phyloP scores from a whole-genome alignment of 1,140 invertebrate species.

The Calephelis virginiensis region DNA sequence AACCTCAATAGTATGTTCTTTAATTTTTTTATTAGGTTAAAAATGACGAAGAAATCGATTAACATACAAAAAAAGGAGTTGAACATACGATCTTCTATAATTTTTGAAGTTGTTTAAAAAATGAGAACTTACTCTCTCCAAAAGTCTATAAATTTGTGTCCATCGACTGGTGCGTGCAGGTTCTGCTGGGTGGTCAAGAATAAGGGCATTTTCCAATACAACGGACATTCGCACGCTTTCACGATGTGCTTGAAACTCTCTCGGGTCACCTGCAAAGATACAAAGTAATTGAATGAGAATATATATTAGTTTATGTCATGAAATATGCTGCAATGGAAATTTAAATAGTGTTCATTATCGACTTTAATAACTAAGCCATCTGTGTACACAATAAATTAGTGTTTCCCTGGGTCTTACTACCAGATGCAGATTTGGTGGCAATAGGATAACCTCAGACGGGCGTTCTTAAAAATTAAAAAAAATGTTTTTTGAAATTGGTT shows the following conservation, averaged over 20 bases:
- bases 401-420: too few species aligned
- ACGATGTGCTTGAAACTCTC: slow-evolving; percentile 82
- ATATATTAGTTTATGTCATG: background rate
- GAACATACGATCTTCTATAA: background rate
- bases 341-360: too few species aligned
- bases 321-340: too few species aligned
- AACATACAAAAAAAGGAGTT: too few species aligned
- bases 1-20: too few species aligned
- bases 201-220: slow-evolving; percentile 97
- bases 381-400: too few species aligned
- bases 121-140: slow-evolving; percentile 90
- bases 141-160: slow-evolving; percentile 91
- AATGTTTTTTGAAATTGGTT: too few species aligned
- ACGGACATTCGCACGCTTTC: slow-evolving; percentile 88
- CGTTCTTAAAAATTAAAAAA: too few species aligned
- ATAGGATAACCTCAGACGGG: too few species aligned
- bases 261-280: slow-evolving; percentile 73
- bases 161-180: slow-evolving; percentile 82
- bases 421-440: too few species aligned
- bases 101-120: background rate
- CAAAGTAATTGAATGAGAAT: slow-evolving; percentile 20
- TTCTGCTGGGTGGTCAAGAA: slow-evolving; percentile 89
- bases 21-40: too few species aligned
- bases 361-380: too few species aligned
- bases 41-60: background rate